Evolutionary conservation across 2,797 vertebrate species (phyloP), one percentile per base, ranked within the genome.

Genomic region (Xiphophorus birchmanni): DNA sequence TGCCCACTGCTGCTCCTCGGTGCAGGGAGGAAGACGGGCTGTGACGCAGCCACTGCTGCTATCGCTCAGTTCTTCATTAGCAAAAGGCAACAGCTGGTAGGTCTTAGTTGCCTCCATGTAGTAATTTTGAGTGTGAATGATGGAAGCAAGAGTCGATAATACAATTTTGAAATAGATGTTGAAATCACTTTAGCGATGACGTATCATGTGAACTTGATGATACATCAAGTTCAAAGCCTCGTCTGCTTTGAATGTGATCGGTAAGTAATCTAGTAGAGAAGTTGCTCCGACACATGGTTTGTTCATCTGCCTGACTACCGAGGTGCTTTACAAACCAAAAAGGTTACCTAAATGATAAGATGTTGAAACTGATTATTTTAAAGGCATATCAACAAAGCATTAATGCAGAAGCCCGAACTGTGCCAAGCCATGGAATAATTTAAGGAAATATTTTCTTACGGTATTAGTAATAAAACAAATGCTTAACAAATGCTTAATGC

Each of bases 1-100:
- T 74, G 85, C 82, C 84, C 84, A 76, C 81, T 86, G 81, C 87
- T 87, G 80, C 63, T 76, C 76, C n/a, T 58, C 77, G 23, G 42
- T 1, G 15, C 44, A 32, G 42, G 26, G 42, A 44, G 67, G 67
- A 10, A 26, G 23, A 44, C 40, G 40, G 67, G 26, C 26, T 44
- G 40, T 44, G 67, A 45, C 2, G 9, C 58, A 69, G 60, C 52
- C 10, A 47, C 37, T 5, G 4, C 79, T 67, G 40, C 72, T 40
- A 21, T 37, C 12, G 23, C 40, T 63, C 73, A 60, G 29, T 45
- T n/a, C 65, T 69, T 72, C 5, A n/a, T 7, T n/a, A 72, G 26
- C 11, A 72, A 77, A 80, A 80, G 50, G n/a, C 21, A 60, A 56
- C 32, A 29, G 40, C 23, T 29, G 56, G 5, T 50, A 21, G 40